Conservation (phyloP, 2,113 vertebrate species). For the Pteruthius melanotis region DNA sequence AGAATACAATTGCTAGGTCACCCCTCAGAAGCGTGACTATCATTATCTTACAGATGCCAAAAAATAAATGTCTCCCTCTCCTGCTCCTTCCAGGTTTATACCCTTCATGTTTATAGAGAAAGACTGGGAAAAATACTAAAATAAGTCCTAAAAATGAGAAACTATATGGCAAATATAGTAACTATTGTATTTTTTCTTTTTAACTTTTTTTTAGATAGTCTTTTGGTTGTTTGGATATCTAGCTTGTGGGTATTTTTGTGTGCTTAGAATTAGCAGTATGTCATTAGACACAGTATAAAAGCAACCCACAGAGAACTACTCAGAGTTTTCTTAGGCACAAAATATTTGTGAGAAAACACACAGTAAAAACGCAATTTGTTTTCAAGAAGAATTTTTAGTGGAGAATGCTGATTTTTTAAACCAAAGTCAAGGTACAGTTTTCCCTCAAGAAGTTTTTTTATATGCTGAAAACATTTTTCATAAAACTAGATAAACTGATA, state of each 20-base stretch:
- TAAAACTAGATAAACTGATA: background rate
- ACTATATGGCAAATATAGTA: background rate
- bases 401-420: background rate
- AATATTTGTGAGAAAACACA: background rate
- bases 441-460: background rate
- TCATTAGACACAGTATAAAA: background rate
- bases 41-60: rapidly evolving
- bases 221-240: background rate
- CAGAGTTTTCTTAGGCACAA: background rate
- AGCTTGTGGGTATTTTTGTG: background rate
- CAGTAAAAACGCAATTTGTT: background rate
- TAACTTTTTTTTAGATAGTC: background rate
- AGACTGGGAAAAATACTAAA: background rate
- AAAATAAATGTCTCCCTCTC: background rate
- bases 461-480: background rate
- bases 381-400: background rate
- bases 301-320: background rate
- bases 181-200: background rate
- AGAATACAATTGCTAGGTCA: background rate
- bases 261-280: background rate
- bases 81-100: background rate
- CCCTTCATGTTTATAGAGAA: background rate
- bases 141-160: background rate
- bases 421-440: background rate
- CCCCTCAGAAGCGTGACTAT: background rate